phyloP scores from a whole-genome alignment of 2,797 vertebrate species.

The Potorous gilbertii region DNA sequence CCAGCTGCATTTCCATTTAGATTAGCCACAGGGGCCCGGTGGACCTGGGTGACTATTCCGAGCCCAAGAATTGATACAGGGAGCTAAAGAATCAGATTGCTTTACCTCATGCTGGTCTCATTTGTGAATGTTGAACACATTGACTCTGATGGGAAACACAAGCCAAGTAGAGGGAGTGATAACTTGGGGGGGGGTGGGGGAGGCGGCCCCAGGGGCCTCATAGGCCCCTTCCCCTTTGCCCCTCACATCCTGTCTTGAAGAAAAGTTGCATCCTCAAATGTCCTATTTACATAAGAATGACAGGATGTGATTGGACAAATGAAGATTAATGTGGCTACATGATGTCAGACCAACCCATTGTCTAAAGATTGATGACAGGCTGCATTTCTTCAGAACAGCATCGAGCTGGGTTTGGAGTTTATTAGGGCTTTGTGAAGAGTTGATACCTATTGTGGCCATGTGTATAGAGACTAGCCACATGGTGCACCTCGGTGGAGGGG shows the following conservation, averaged over 20 bases:
- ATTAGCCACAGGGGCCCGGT: conserved; percentile 76
- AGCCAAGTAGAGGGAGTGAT: conserved; percentile 81
- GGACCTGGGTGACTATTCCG: too few relatives aligned
- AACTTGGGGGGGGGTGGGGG: conserved; percentile 70
- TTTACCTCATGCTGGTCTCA: conserved; percentile 81
- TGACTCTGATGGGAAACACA: conserved; percentile 81
- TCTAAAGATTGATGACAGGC: conserved; percentile 83
- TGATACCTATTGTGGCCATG: conserved; percentile 11
- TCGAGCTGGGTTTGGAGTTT: conserved; percentile 48
- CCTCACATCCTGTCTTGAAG: conserved; percentile 73
- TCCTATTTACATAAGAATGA: conserved; percentile 88
- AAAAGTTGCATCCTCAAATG: conserved; percentile 80
- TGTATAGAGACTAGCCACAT: neutral
- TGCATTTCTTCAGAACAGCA: conserved; percentile 72
- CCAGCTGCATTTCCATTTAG: conserved; percentile 71
- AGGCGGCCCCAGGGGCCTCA: conserved; percentile 70
- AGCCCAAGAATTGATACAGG: conserved; percentile 85
- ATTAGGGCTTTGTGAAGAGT: conserved; percentile 46
- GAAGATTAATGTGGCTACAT: conserved; percentile 88
- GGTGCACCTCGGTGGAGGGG: neutral
- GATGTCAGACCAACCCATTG: conserved; percentile 86
- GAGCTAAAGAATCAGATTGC: conserved; percentile 86
- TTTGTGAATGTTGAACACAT: conserved; percentile 85
- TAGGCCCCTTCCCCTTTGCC: conserved; percentile 71
- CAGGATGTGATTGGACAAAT: conserved; percentile 89